phyloP scores from a whole-genome alignment of 2,797 vertebrate species.

The Vipera ursinii region DNA sequence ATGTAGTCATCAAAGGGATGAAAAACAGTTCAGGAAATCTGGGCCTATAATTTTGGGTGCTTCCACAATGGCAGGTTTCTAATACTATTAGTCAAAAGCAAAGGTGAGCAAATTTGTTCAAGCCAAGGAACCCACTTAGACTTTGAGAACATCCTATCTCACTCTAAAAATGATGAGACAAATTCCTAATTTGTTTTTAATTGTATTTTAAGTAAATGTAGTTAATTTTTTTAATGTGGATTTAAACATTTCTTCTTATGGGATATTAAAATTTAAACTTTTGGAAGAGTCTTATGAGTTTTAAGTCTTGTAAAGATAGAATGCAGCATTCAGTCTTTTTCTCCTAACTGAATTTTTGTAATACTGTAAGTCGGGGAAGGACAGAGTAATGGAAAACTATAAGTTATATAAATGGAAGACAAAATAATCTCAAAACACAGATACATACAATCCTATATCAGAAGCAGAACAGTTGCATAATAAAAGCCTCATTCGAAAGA shows the following conservation, averaged over 20 bases:
- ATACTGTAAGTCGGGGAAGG: background rate
- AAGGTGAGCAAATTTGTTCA: background rate
- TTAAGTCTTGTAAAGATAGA: background rate
- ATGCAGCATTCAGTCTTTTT: background rate
- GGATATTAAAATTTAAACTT: background rate
- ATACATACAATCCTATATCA: background rate
- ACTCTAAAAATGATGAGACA: background rate
- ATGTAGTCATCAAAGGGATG: conserved; percentile 28
- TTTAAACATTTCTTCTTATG: background rate
- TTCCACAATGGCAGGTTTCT: background rate
- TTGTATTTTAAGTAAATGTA: background rate
- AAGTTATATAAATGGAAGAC: background rate
- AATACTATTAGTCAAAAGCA: background rate
- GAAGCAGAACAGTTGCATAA: background rate
- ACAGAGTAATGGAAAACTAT: background rate
- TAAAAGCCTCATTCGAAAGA: background rate
- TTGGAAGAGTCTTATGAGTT: background rate
- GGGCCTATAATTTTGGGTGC: background rate
- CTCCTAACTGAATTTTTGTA: background rate
- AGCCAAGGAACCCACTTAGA: background rate
- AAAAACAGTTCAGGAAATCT: background rate
- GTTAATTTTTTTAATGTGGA: background rate
- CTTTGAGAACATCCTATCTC: background rate
- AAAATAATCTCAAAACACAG: background rate
- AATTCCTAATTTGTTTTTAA: background rate